A percentile compares a stretch with the other conserved stretches of the same genome.
Conservation (phyloP, 2,113 vertebrate species). For the Hirundichthys speculiger region DNA sequence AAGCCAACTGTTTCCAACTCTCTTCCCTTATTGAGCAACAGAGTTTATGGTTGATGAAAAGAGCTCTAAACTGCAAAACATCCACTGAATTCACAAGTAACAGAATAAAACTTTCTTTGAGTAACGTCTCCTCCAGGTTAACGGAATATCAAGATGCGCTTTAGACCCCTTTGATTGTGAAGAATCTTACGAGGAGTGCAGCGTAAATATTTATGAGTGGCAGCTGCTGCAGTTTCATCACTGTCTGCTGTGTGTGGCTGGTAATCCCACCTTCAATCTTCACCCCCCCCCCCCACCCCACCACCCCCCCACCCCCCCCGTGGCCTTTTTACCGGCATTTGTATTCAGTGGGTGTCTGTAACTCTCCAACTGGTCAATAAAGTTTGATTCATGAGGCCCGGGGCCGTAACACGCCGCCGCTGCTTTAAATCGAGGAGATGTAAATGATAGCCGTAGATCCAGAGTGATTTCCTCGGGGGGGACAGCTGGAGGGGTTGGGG, state of each 20-base stretch:
- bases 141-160: conserved; percentile 17
- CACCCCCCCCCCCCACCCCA: conserved; percentile 24
- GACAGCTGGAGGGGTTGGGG: conserved; percentile 36
- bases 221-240: conserved; percentile 47
- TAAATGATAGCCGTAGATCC: conserved; percentile 71
- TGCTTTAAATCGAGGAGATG: conserved; percentile 74
- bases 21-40: neutral
- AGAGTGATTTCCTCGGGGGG: conserved; percentile 76
- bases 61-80: neutral
- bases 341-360: conserved; percentile 68
- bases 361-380: conserved; percentile 75
- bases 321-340: conserved; percentile 56
- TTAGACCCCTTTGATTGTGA: conserved; percentile 38
- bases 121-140: conserved; percentile 24
- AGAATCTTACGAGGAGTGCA: conserved; percentile 35
- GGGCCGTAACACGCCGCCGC: conserved; percentile 55
- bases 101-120: conserved; percentile 1
- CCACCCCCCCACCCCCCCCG: no score
- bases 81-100: neutral
- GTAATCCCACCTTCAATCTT: conserved; percentile 45
- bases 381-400: conserved; percentile 72
- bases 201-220: conserved; percentile 66
- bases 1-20: no score
- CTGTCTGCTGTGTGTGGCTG: conserved; percentile 14
- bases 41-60: neutral